phyloP scores from a whole-genome alignment of 2,797 vertebrate species.

The Gymnodraco acuticeps region DNA sequence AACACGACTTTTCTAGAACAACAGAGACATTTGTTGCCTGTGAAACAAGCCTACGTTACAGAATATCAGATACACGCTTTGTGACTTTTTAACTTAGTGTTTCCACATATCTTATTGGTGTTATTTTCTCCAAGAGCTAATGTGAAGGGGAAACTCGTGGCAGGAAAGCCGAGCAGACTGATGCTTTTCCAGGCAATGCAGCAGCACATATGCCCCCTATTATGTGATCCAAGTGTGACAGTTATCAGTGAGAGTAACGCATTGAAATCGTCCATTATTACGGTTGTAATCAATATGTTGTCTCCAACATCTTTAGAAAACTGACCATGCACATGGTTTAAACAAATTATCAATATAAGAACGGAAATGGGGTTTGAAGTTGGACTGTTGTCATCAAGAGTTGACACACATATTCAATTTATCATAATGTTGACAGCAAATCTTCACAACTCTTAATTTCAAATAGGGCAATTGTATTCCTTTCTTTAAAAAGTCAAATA shows the following conservation, averaged over 20 bases:
- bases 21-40: rapidly evolving
- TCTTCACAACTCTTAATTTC: not conserved
- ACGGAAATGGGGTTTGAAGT: not conserved
- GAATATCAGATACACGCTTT: not conserved
- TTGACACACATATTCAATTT: not conserved
- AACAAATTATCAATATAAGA: not conserved
- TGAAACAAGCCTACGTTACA: rapidly evolving
- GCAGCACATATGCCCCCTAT: not conserved
- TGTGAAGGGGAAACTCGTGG: slow-evolving; percentile 63
- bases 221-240: not conserved
- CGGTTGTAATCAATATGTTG: not conserved
- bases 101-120: slow-evolving; percentile 1
- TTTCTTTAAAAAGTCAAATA: not conserved
- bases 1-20: not conserved
- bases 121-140: slow-evolving; percentile 13
- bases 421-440: not conserved
- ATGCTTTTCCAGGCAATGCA: slow-evolving; percentile 38
- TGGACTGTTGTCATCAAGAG: not conserved
- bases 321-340: not conserved
- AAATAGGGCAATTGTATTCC: too few relatives aligned
- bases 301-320: too few relatives aligned
- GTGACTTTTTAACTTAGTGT: not conserved
- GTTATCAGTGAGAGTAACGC: not conserved
- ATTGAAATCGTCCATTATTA: not conserved
- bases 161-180: slow-evolving; percentile 59